phyloP scores from a whole-genome alignment of 2,113 vertebrate species.

The Megatriorchis doriae region DNA sequence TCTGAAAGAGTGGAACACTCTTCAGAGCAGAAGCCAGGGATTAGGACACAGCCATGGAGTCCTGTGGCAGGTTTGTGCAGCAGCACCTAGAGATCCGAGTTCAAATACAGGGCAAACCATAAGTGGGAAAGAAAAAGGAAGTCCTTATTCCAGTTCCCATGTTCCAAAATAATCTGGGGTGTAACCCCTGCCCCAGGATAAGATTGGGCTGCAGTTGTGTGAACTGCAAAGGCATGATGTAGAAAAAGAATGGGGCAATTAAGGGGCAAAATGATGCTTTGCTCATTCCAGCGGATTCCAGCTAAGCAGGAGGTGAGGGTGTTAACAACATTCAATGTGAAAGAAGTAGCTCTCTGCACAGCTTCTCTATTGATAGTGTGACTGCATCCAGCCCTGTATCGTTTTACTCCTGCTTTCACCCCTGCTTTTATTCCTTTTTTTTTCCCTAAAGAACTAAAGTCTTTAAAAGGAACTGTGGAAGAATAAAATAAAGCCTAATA shows the following conservation, averaged over 20 bases:
- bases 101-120: neutral
- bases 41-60: neutral
- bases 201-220: neutral
- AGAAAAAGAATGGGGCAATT: neutral
- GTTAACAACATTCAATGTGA: neutral
- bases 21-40: neutral
- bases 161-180: neutral
- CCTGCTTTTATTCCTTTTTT: neutral
- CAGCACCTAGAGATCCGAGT: neutral
- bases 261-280: neutral
- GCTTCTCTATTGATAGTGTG: neutral
- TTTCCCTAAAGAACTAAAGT: neutral
- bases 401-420: neutral
- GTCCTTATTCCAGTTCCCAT: neutral
- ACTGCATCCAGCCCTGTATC: rapidly evolving
- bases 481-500: neutral
- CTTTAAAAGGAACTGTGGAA: neutral
- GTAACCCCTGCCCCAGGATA: neutral
- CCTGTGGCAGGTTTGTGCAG: neutral
- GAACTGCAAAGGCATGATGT: neutral
- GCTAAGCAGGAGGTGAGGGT: neutral
- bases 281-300: neutral
- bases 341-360: neutral
- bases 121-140: neutral
- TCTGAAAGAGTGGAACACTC: neutral